Conservation (phyloP, 92 coral and sea anemone genomes). For the Heteractis magnifica region DNA sequence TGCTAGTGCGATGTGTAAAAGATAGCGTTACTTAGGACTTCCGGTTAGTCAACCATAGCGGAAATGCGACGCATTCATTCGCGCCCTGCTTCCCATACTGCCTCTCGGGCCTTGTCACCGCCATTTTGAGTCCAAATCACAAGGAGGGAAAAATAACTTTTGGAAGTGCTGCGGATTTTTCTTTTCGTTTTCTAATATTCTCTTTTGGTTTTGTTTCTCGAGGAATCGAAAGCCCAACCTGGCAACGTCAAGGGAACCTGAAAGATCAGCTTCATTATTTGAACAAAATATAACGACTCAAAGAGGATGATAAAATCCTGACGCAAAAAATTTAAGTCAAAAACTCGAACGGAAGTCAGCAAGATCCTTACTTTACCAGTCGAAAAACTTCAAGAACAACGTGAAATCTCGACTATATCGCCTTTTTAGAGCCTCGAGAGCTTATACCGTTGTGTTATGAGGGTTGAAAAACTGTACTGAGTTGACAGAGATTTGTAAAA, state of each 20-base stretch:
- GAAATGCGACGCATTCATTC: slow-evolving; percentile 69
- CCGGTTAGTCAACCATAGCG: slow-evolving; percentile 68
- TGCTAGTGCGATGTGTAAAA: not conserved
- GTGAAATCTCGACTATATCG: slow-evolving; percentile 7
- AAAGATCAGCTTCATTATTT: not conserved
- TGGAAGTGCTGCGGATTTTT: slow-evolving; percentile 33
- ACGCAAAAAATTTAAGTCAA: slow-evolving; percentile 26
- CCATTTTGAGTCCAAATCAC: slow-evolving; percentile 66
- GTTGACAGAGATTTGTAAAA: slow-evolving; percentile 22
- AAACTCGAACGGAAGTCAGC: slow-evolving; percentile 38
- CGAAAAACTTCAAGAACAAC: slow-evolving; percentile 1
- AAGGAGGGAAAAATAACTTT: slow-evolving; percentile 38
- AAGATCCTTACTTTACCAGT: slow-evolving; percentile 14
- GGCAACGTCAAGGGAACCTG: slow-evolving; percentile 4
- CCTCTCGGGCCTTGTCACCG: slow-evolving; percentile 59
- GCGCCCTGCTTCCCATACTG: slow-evolving; percentile 74
- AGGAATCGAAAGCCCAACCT: slow-evolving; percentile 15
- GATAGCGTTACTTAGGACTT: slow-evolving; percentile 34
- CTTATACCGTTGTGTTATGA: slow-evolving; percentile 17
- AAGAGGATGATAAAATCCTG: slow-evolving; percentile 4
- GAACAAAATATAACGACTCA: slow-evolving; percentile 16
- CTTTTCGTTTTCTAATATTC: slow-evolving; percentile 28
- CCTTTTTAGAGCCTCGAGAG: slow-evolving; percentile 12
- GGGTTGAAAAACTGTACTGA: slow-evolving; percentile 15
- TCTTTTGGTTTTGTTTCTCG: slow-evolving; percentile 28